These are phyloP conservation scores for Octopus bimaculoides DNA, from an alignment of 1,140 invertebrate genomes.

Conservation along the genomic window DNA sequence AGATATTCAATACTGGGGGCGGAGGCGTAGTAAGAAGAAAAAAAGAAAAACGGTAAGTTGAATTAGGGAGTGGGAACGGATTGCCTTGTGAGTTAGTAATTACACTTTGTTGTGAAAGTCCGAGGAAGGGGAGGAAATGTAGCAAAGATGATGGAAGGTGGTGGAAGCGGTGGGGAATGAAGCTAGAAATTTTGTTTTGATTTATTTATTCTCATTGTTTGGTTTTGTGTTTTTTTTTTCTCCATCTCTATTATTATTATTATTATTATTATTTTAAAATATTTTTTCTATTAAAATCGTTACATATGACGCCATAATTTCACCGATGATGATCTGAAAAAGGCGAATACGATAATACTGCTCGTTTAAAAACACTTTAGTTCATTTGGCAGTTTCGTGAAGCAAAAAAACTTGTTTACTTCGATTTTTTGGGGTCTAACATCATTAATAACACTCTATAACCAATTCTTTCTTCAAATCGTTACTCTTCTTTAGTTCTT, in stretches of 20 bases:
- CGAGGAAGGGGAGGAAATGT: background rate
- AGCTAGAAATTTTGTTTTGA: background rate
- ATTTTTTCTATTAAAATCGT: background rate
- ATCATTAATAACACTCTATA: background rate
- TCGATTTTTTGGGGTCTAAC: background rate
- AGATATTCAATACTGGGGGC: background rate
- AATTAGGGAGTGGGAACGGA: background rate
- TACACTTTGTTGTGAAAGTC: background rate
- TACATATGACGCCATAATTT: background rate
- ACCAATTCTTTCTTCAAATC: background rate
- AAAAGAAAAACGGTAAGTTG: too few relatives aligned
- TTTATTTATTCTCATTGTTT: background rate
- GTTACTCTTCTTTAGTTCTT: background rate
- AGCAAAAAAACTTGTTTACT: background rate
- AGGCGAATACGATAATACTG: constrained; percentile 3
- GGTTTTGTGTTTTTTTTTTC: background rate
- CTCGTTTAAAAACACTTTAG: background rate
- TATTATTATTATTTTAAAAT: background rate
- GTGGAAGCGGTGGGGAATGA: background rate
- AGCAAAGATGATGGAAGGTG: background rate
- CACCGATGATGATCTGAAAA: constrained; percentile 2
- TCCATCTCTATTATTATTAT: background rate
- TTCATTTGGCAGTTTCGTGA: background rate
- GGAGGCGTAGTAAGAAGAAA: too few relatives aligned
- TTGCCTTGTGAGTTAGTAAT: background rate